Percentiles rank a stretch among this genome's conserved stretches.
These are phyloP conservation scores for Wasmannia auropunctata DNA, from an alignment of 1,140 invertebrate genomes.

Conservation along the genomic window DNA sequence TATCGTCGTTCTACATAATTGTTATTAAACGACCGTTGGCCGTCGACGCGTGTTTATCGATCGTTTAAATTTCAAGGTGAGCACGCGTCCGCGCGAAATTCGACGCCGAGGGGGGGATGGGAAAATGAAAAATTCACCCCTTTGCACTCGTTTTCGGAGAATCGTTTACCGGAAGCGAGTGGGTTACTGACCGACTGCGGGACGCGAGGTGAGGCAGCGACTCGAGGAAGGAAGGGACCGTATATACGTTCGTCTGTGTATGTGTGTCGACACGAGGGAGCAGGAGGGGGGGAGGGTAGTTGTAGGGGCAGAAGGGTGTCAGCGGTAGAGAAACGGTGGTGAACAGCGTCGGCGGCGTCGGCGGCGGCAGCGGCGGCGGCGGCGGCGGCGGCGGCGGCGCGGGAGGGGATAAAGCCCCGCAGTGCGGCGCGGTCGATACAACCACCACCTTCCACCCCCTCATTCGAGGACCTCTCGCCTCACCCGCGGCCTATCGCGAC, in stretches of 20 bases:
- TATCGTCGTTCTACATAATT: neutral
- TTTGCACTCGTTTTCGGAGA: neutral
- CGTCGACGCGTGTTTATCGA: neutral
- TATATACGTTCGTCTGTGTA: neutral
- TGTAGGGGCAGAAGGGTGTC: conserved; percentile 6
- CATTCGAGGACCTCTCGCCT: conserved; percentile 64
- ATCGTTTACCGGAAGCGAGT: conserved; percentile 1
- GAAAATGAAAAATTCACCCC: conserved; percentile 20
- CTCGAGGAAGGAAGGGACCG: conserved; percentile 16
- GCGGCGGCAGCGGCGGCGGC: too few relatives aligned
- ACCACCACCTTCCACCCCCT: conserved; percentile 74
- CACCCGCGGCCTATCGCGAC: conserved; percentile 47
- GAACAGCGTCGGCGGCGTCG: conserved; percentile 23
- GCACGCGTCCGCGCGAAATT: neutral
- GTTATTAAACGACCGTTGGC: neutral
- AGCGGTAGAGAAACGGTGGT: conserved; percentile 3
- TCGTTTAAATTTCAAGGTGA: conserved; percentile 30
- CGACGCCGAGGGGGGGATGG: neutral
- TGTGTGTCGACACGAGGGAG: neutral
- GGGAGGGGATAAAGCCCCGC: conserved; percentile 84
- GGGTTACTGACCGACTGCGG: conserved; percentile 44
- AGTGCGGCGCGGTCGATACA: conserved; percentile 85
- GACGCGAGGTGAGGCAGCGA: neutral
- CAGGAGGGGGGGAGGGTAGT: conserved; percentile 6
- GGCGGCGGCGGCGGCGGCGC: conserved; percentile 30